A percentile compares a stretch with the other conserved stretches of the same genome.
Conservation (phyloP, 2,797 vertebrate species). For the Valencia hispanica region DNA sequence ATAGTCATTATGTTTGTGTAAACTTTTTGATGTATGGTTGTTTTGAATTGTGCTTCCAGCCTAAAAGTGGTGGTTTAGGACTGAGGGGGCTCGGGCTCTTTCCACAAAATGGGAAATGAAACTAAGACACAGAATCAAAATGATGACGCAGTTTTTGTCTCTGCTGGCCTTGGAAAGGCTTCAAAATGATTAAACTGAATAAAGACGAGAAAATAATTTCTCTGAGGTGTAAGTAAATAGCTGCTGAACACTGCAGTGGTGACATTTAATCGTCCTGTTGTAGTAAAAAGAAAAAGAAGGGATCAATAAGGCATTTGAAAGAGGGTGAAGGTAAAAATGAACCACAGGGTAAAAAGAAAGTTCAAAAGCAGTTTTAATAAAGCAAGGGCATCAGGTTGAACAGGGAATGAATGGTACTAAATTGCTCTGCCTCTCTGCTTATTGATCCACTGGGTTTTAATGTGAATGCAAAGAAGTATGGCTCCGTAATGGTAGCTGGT, state of each 20-base stretch:
- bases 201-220: neutral
- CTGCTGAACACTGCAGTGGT: slow-evolving; percentile 6
- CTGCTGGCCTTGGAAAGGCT: neutral
- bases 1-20: slow-evolving; percentile 39
- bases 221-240: slow-evolving; percentile 15
- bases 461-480: slow-evolving; percentile 20
- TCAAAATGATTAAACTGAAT: neutral
- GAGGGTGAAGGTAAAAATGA: slow-evolving; percentile 47
- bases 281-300: slow-evolving; percentile 33
- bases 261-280: slow-evolving; percentile 6
- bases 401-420: slow-evolving; percentile 41
- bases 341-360: slow-evolving; percentile 22
- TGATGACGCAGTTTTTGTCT: neutral
- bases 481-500: slow-evolving; percentile 13
- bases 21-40: slow-evolving; percentile 10
- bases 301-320: slow-evolving; percentile 53
- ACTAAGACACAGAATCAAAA: neutral
- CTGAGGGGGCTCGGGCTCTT: neutral
- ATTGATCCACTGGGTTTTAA: slow-evolving; percentile 58
- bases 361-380: slow-evolving; percentile 45
- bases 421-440: slow-evolving; percentile 39
- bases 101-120: neutral
- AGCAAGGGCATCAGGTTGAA: slow-evolving; percentile 33
- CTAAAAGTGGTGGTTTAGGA: neutral
- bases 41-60: slow-evolving; percentile 1